Evolutionary conservation across 2,797 vertebrate species (phyloP).

Genomic region (Nannoperca australis): DNA sequence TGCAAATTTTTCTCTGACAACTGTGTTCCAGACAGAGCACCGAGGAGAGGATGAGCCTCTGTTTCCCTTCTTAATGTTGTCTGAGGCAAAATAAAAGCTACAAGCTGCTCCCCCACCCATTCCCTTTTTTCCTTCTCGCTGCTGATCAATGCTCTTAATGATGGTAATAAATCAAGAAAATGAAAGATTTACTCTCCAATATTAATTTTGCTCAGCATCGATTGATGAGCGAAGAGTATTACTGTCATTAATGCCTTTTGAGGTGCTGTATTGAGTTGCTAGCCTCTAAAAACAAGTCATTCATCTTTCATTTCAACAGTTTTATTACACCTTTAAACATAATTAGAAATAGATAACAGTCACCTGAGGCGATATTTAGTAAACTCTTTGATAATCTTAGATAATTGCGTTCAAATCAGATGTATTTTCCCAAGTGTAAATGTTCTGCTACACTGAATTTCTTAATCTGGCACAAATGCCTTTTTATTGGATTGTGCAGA

Average conservation of each 20-base stretch:
- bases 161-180: slow-evolving; percentile 82
- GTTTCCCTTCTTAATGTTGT: slow-evolving; percentile 63
- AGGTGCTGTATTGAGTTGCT: slow-evolving; percentile 74
- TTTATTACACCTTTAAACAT: slow-evolving; percentile 78
- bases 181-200: slow-evolving; percentile 82
- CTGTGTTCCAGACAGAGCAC: slow-evolving; percentile 66
- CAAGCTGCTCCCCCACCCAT: slow-evolving; percentile 60
- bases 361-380: slow-evolving; percentile 72
- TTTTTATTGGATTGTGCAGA: background rate
- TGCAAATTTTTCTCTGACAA: slow-evolving; percentile 76
- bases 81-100: slow-evolving; percentile 69
- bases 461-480: slow-evolving; percentile 12
- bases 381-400: slow-evolving; percentile 62
- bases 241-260: slow-evolving; percentile 80
- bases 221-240: slow-evolving; percentile 78
- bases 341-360: slow-evolving; percentile 82
- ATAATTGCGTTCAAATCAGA: slow-evolving; percentile 59
- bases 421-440: slow-evolving; percentile 29
- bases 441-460: slow-evolving; percentile 18
- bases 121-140: slow-evolving; percentile 39
- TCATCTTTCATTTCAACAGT: slow-evolving; percentile 80
- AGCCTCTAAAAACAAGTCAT: slow-evolving; percentile 80
- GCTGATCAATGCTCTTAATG: slow-evolving; percentile 83
- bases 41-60: slow-evolving; percentile 52
- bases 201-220: slow-evolving; percentile 83